Evolutionary conservation across 2,888 invertebrate genomes (phyloP).

Genomic region (Nymphalis polychloros): DNA sequence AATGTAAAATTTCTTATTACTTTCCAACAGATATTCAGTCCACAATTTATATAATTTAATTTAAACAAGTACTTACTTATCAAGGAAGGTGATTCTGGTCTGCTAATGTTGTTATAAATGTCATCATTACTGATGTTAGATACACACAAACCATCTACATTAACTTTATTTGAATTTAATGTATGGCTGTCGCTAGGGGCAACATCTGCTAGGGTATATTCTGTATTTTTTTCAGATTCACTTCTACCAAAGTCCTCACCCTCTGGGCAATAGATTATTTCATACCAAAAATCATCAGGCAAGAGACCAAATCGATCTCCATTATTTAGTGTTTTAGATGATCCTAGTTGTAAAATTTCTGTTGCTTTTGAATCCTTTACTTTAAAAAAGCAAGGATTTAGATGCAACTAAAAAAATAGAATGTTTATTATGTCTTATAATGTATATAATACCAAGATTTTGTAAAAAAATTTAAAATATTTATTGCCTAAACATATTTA

Average conservation of each 20-base stretch:
- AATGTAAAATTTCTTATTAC: not conserved
- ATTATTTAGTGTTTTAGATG: slow-evolving; percentile 54
- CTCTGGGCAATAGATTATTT: slow-evolving; percentile 47
- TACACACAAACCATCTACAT: not conserved
- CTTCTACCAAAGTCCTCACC: slow-evolving; percentile 24
- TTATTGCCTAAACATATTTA: not conserved
- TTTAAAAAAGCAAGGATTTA: slow-evolving; percentile 79
- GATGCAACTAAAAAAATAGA: slow-evolving; percentile 68
- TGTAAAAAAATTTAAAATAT: not conserved
- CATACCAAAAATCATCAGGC: slow-evolving; percentile 76
- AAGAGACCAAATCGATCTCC: slow-evolving; percentile 80
- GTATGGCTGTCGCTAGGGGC: slow-evolving; percentile 11
- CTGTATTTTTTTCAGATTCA: slow-evolving; percentile 28
- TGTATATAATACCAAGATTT: not conserved
- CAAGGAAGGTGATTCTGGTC: slow-evolving; percentile 50
- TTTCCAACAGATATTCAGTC: not conserved
- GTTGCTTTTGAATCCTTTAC: slow-evolving; percentile 51
- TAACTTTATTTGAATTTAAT: slow-evolving; percentile 6
- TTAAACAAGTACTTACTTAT: slow-evolving; percentile 46
- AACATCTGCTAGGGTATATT: slow-evolving; percentile 22
- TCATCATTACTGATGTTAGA: not conserved
- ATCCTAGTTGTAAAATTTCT: slow-evolving; percentile 60
- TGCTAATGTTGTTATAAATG: slow-evolving; percentile 17
- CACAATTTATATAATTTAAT: not conserved
- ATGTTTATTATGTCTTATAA: slow-evolving; percentile 4